Evolutionary conservation across 1,140 invertebrate species (phyloP), one percentile per base, ranked within the genome.

Genomic region (Forficula auricularia): DNA sequence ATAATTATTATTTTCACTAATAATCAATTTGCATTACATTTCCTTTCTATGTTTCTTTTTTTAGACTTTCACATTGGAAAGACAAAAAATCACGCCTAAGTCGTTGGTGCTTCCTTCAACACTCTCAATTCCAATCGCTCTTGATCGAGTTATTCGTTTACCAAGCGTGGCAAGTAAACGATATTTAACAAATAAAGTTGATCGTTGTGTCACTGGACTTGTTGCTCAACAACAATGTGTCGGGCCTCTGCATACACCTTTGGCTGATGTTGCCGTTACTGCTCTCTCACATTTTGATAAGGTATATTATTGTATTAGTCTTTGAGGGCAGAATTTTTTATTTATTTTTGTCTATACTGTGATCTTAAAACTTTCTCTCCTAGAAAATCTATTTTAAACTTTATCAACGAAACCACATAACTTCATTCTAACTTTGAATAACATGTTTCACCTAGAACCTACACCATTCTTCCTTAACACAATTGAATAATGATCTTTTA

Each of bases 161-260:
- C 85, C 91, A 0, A 76, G 86, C 4, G 91, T 98, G 18, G 84
- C 77, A 33, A 95, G 89, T 56, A 98, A 98, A 62, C 70, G 92
- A 52, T 98, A 88, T 58, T 68, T 98, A 1, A 97, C 90, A 0
- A 96, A 87, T 55, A 79, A 80, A 61, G 91, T 98, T 2, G 94
- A 98, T 61, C 71, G 94, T 38, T 95, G 88, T 60, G 94, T 98
- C 1, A 87, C 87, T n/a, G 92, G 91, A 18, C 64, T 96, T 16
- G 73, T 97, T 36, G 91, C 87, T 3, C 92, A 97, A 62, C 92
- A 98, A 54, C 94, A 98, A 58, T 98, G 92, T 60, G 88, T 98
- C 38, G 92, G 94, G 2, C 89, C 91, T 0, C 62, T 96, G 1
- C 92, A 98, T 57, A 91, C 87, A 6, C 94, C 94, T 2, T 62